phyloP scores from a whole-genome alignment of 2,113 vertebrate genomes.

The Scopus umbretta region DNA sequence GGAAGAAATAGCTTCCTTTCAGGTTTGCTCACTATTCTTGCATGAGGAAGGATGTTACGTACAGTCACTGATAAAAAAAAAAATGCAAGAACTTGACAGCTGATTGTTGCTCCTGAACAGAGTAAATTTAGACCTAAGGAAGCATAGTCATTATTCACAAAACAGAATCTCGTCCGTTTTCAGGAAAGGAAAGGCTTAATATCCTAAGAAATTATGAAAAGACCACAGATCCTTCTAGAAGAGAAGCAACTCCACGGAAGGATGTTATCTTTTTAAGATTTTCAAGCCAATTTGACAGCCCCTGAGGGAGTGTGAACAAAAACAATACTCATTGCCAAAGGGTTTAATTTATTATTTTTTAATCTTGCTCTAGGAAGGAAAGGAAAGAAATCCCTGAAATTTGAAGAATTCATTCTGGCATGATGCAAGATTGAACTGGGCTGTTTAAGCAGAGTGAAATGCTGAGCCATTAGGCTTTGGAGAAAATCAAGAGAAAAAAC shows the following conservation, averaged over 20 bases:
- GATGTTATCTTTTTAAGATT: background rate
- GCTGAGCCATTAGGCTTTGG: background rate
- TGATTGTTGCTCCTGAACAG: background rate
- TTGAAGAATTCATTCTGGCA: background rate
- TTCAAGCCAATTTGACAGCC: background rate
- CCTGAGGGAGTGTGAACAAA: background rate
- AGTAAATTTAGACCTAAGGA: background rate
- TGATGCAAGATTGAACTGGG: background rate
- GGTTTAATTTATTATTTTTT: background rate
- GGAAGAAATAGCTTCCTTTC: background rate
- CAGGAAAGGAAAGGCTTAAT: background rate
- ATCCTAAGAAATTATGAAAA: background rate
- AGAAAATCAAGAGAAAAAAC: background rate
- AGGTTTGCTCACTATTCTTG: background rate
- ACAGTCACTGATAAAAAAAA: background rate
- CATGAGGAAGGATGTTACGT: background rate
- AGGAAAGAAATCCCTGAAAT: background rate
- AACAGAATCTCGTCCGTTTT: background rate
- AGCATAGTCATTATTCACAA: background rate
- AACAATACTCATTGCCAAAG: background rate
- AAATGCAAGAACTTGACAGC: background rate
- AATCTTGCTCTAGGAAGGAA: background rate
- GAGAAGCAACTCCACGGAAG: background rate
- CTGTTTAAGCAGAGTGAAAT: background rate
- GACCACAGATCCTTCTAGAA: background rate